phyloP scores from a whole-genome alignment of 1,140 invertebrate species.

The Drosophila parabipectinata region DNA sequence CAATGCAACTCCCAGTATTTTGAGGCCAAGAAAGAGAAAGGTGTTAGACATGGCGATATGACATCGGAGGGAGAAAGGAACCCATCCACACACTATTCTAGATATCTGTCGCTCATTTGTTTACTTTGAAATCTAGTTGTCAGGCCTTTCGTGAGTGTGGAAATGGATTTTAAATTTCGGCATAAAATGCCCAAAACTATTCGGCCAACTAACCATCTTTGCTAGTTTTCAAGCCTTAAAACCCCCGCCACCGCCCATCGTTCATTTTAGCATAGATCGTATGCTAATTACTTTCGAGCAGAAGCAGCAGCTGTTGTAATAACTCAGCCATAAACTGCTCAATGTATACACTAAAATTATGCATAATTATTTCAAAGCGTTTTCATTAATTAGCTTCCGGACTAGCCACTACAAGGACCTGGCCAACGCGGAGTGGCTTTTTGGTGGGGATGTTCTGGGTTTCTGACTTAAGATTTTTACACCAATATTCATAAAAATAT shows the following conservation, averaged over 20 bases:
- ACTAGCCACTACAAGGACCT: conserved; percentile 18
- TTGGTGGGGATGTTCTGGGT: neutral
- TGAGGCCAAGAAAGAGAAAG: neutral
- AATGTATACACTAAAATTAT: conserved; percentile 82
- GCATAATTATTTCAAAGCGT: conserved; percentile 82
- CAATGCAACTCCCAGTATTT: conserved; percentile 53
- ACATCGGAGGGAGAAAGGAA: conserved; percentile 16
- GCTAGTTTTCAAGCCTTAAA: neutral
- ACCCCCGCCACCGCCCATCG: neutral
- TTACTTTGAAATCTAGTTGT: conserved; percentile 76
- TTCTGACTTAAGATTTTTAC: neutral
- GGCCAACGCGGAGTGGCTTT: neutral
- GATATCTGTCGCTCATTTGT: conserved; percentile 66
- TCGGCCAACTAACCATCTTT: conserved; percentile 1
- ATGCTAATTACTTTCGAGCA: conserved; percentile 74
- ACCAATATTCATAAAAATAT: neutral
- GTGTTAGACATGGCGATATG: neutral
- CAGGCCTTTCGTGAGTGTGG: conserved; percentile 40
- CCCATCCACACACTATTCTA: neutral
- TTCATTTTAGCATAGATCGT: conserved; percentile 28
- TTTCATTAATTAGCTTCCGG: conserved; percentile 76
- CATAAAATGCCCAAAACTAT: conserved; percentile 45
- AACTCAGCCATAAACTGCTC: conserved; percentile 81
- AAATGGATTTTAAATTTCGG: conserved; percentile 54
- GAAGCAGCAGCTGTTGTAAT: conserved; percentile 75